Base-by-base conservation (phyloP, 2,797 vertebrate genomes). In the Chelmon rostratus region DNA sequence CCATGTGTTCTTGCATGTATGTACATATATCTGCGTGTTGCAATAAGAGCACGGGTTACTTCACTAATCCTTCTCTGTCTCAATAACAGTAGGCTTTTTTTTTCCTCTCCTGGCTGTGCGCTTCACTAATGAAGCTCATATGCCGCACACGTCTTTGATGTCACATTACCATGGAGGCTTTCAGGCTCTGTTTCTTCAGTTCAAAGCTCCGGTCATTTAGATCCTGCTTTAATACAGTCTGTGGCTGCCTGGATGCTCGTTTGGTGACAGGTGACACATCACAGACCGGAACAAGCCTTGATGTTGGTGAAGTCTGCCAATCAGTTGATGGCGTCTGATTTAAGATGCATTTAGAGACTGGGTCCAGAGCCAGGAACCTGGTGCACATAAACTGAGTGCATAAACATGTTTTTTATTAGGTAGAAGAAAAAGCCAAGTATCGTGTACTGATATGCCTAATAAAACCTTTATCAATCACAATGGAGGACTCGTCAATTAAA, bases 101-200 rank as follows among this genome's bases (percentile, higher is more conserved):
- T 54, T 49, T 38, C 19, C 59, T 73, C 44, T 13, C 37, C 59
- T 37, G 37, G 33, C 44, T 4, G 46, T n/a, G 31, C 10, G 8
- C 65, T 83, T 33, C 54, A 28, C 82, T 93, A 93, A 94, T 89
- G 90, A 94, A 90, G 88, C 79, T 91, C 90, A 85, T 76, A 79
- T 91, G 88, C 79, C 64, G 68, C 42, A 21, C 68, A 31, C 13
- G 80, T 74, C 88, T 94, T 94, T 94, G 93, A 94, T 93, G 93
- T 93, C 58, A 70, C 76, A 65, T 89, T 68, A 78, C 78, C 86
- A 70, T 11, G 59, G 62, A 79, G 65, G 75, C 78, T 76, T 83
- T 77, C 56, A 79, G 80, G 78, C 82, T 86, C 78, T 68, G 89
- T 77, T 82, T 77, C 76, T 82, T 81, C 62, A 47, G 73, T 90